A percentile compares a stretch with the other conserved stretches of the same genome.
Evolutionary conservation across 2,797 vertebrate genomes (phyloP).

Genomic region (Hemibagrus guttatus): DNA sequence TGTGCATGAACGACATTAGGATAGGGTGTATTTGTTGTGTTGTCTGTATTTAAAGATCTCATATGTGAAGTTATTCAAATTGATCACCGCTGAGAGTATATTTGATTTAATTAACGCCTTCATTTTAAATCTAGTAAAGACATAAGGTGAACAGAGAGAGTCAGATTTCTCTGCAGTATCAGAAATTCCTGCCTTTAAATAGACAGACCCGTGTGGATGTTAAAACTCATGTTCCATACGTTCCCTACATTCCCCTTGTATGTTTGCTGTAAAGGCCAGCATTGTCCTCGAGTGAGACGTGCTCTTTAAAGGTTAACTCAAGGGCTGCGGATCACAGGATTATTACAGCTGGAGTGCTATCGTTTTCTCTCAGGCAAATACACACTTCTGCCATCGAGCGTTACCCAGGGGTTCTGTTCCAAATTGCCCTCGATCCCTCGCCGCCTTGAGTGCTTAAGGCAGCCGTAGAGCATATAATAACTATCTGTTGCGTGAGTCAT

Average conservation of each 20-base stretch:
- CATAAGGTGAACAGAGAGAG: too few relatives aligned
- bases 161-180: too few relatives aligned
- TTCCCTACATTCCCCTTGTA: neutral
- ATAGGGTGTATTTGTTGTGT: too few relatives aligned
- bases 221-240: neutral
- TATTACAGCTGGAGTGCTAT: slow-evolving; percentile 18
- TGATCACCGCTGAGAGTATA: neutral
- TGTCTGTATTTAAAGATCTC: too few relatives aligned
- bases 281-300: slow-evolving; percentile 32
- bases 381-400: slow-evolving; percentile 23
- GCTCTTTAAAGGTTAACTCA: slow-evolving; percentile 37
- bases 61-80: too few relatives aligned
- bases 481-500: slow-evolving; percentile 12
- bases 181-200: neutral
- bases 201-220: neutral
- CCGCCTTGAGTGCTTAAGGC: slow-evolving; percentile 25
- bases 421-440: slow-evolving; percentile 17
- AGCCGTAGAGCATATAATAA: slow-evolving; percentile 20
- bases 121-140: too few relatives aligned
- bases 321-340: slow-evolving; percentile 24
- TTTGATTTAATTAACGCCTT: neutral
- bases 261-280: slow-evolving; percentile 30
- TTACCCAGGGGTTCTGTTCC: slow-evolving; percentile 32
- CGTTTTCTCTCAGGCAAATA: slow-evolving; percentile 26
- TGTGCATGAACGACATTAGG: too few relatives aligned